phyloP scores from a whole-genome alignment of 2,888 invertebrate genomes.

The Venusia cambrica region DNA sequence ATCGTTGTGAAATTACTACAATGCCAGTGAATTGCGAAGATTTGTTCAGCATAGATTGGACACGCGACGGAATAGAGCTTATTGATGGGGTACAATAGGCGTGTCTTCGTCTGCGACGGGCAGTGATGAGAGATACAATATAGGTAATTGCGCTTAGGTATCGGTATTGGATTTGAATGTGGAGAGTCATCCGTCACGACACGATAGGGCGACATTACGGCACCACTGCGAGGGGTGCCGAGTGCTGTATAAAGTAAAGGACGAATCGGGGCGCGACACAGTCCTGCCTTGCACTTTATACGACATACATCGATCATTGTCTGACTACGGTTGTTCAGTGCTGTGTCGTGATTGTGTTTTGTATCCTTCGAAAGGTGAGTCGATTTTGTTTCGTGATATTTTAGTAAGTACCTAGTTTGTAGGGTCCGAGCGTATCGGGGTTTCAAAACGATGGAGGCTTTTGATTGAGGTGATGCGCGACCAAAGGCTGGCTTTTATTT shows the following conservation, averaged over 20 bases:
- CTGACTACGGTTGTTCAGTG: conserved; percentile 48
- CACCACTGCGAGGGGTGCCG: conserved; percentile 51
- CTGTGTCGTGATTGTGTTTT: conserved; percentile 59
- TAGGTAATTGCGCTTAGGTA: conserved; percentile 35
- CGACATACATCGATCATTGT: conserved; percentile 47
- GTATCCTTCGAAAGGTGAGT: conserved; percentile 54
- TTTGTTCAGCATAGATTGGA: conserved; percentile 36
- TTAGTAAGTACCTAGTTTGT: too few relatives aligned
- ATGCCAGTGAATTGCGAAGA: conserved; percentile 55
- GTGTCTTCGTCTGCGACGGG: conserved; percentile 24
- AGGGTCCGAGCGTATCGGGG: too few relatives aligned
- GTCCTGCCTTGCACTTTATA: conserved; percentile 52
- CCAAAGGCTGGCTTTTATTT: too few relatives aligned
- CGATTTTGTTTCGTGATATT: conserved; percentile 8
- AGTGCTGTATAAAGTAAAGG: conserved; percentile 63
- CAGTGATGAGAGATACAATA: conserved; percentile 33
- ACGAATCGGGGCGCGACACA: conserved; percentile 60
- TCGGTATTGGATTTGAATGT: conserved; percentile 40
- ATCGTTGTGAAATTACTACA: conserved; percentile 56
- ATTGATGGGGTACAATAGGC: conserved; percentile 31
- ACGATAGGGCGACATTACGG: conserved; percentile 64
- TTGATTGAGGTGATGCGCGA: too few relatives aligned
- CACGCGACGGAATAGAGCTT: conserved; percentile 42
- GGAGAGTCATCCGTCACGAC: conserved; percentile 53
- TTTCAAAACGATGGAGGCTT: too few relatives aligned